These are phyloP conservation scores for Tarsius wallacei DNA, from an alignment of 2,797 vertebrate genomes.

Conservation along the genomic window DNA sequence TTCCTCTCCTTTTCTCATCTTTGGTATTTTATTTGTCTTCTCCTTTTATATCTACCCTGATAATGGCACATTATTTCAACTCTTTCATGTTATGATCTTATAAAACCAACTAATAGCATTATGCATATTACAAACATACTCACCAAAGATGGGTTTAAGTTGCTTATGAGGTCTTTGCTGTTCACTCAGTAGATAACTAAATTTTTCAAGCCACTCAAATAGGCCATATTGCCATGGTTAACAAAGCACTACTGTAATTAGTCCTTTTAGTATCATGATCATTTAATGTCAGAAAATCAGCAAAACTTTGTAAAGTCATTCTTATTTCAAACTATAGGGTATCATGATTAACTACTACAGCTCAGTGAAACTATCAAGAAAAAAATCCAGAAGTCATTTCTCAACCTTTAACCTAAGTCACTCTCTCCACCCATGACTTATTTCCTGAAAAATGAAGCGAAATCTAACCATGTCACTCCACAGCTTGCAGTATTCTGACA, in stretches of 20 bases:
- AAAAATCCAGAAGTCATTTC: background rate
- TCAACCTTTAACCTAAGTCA: background rate
- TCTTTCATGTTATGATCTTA: slow-evolving; percentile 1
- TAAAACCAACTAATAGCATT: background rate
- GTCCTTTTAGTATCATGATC: slow-evolving; percentile 4
- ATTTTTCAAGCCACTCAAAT: background rate
- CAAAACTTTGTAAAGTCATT: background rate
- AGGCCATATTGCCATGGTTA: background rate
- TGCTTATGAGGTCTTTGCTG: slow-evolving; percentile 31
- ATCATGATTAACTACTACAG: background rate
- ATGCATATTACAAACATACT: background rate
- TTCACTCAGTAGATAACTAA: background rate
- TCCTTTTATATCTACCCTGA: background rate
- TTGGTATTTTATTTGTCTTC: background rate
- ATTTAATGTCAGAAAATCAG: slow-evolving; percentile 1
- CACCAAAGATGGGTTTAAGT: background rate
- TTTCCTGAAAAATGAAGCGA: background rate
- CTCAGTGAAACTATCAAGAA: background rate
- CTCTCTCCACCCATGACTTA: background rate
- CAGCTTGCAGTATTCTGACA: background rate
- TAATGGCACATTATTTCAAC: background rate
- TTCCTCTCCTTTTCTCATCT: background rate
- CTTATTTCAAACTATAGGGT: background rate
- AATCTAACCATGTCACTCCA: background rate
- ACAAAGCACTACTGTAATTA: background rate